Percentiles rank a stretch among this genome's conserved stretches.
These are phyloP conservation scores for Varanus salvator DNA, from an alignment of 2,113 vertebrate species.

Conservation along the genomic window DNA sequence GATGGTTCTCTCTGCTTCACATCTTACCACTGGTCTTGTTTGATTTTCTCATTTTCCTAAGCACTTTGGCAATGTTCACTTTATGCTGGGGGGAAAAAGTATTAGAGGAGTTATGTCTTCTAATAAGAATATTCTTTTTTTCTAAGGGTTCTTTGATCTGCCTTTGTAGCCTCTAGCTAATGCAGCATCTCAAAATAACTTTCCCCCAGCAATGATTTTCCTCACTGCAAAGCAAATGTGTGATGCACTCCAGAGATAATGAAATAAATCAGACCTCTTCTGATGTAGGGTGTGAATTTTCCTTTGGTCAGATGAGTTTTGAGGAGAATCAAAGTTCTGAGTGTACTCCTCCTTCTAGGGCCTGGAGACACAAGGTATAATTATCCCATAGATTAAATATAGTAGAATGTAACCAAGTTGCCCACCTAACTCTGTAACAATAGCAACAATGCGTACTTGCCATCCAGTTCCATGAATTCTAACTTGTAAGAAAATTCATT, in stretches of 20 bases:
- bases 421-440: background rate
- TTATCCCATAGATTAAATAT: background rate
- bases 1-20: background rate
- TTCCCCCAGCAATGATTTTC: background rate
- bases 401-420: background rate
- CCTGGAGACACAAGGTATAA: background rate
- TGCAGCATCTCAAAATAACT: background rate
- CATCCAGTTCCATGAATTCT: no score
- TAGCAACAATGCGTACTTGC: background rate
- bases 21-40: background rate
- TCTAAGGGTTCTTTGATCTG: conserved; percentile 4
- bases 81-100: background rate
- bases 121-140: conserved; percentile 7
- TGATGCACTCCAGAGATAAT: conserved; percentile 21
- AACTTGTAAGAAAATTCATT: no score
- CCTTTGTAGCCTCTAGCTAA: conserved; percentile 25
- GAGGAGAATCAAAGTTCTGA: background rate
- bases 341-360: background rate
- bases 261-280: background rate
- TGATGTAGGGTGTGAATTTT: conserved; percentile 1
- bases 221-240: conserved; percentile 2
- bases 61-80: background rate
- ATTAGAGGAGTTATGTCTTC: conserved; percentile 5
- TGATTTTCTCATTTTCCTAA: conserved; percentile 18
- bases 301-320: background rate